Evolutionary conservation across 2,888 invertebrate species (phyloP).

Genomic region (Ophonus ardosiacus): DNA sequence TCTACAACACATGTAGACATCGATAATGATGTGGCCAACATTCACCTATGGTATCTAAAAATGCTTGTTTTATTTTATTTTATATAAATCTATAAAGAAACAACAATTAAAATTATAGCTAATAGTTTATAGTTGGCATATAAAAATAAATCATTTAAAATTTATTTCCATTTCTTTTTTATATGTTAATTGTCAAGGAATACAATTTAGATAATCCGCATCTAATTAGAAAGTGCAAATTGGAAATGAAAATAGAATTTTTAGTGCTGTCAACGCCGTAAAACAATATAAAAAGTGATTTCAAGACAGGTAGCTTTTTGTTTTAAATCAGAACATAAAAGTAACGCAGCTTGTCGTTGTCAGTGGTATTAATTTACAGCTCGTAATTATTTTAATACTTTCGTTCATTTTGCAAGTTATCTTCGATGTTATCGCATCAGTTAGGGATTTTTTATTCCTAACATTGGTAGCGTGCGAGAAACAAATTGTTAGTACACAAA

Average conservation of each 20-base stretch:
- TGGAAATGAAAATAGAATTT: slow-evolving; percentile 5
- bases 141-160: too few species aligned
- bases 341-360: slow-evolving; percentile 40
- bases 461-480: slow-evolving; percentile 45
- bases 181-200: too few species aligned
- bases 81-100: too few species aligned
- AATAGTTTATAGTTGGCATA: too few species aligned
- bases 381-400: slow-evolving; percentile 60
- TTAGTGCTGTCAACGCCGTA: neutral
- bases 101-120: too few species aligned
- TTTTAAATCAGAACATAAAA: slow-evolving; percentile 44
- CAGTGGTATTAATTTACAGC: slow-evolving; percentile 52
- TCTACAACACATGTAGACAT: too few species aligned
- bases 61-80: too few species aligned
- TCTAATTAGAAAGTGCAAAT: neutral
- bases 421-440: slow-evolving; percentile 52
- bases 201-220: neutral
- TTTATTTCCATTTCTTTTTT: too few species aligned
- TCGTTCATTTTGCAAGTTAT: slow-evolving; percentile 59
- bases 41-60: too few species aligned
- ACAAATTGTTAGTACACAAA: slow-evolving; percentile 55
- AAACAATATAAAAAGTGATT: slow-evolving; percentile 13
- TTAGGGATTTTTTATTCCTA: slow-evolving; percentile 49
- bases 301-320: slow-evolving; percentile 34
- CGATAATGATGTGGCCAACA: too few species aligned